phyloP scores from a whole-genome alignment of 2,888 invertebrate genomes.

The Athalia circularis region DNA sequence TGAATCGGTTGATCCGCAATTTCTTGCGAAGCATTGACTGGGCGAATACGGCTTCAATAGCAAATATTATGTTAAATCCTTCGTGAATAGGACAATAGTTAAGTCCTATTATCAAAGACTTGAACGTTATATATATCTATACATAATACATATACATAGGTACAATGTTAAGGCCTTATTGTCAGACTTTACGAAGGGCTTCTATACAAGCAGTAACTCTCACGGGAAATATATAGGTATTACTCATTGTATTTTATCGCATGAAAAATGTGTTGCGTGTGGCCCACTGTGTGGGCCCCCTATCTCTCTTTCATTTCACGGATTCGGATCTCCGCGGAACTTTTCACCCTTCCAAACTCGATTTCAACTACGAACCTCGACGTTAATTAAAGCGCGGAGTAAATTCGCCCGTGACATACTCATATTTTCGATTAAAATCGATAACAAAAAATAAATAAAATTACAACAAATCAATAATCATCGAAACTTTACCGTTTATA shows the following conservation, averaged over 20 bases:
- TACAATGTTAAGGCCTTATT: constrained; percentile 67
- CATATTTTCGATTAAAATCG: background rate
- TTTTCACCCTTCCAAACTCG: background rate
- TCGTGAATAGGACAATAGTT: constrained; percentile 70
- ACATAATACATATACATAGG: constrained; percentile 58
- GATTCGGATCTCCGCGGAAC: background rate
- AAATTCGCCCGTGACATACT: constrained; percentile 17
- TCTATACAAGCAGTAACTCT: constrained; percentile 55
- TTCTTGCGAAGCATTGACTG: constrained; percentile 41
- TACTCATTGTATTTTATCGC: constrained; percentile 43
- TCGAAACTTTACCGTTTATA: too few species aligned
- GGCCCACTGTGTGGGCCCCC: background rate
- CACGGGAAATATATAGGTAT: constrained; percentile 39
- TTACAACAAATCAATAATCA: too few species aligned
- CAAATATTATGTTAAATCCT: constrained; percentile 74
- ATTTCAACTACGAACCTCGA: constrained; percentile 18
- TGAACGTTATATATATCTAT: constrained; percentile 50
- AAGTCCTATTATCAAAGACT: constrained; percentile 67
- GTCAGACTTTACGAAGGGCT: constrained; percentile 59
- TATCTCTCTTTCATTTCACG: constrained; percentile 9
- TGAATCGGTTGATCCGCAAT: constrained; percentile 40
- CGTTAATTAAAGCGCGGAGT: constrained; percentile 4
- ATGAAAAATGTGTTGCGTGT: constrained; percentile 41
- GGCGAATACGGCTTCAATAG: constrained; percentile 68
- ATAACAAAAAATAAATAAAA: background rate